phyloP scores from a whole-genome alignment of 2,888 invertebrate species.

The Chloroclysta siterata region DNA sequence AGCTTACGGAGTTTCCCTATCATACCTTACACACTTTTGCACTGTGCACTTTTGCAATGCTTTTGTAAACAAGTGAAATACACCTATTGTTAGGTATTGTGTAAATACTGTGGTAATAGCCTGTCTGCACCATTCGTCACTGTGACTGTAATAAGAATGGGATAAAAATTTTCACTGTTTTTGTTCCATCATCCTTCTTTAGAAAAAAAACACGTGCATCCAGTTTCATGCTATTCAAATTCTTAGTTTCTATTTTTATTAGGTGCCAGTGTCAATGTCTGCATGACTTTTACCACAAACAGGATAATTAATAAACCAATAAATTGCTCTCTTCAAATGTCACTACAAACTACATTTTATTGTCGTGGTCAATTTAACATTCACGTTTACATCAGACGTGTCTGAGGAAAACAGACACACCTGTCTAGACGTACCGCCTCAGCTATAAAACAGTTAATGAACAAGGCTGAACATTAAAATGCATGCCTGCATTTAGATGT shows the following conservation, averaged over 20 bases:
- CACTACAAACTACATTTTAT: conserved; percentile 61
- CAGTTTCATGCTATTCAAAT: no score
- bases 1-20: no score
- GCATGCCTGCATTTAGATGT: conserved; percentile 44
- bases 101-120: no score
- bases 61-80: no score
- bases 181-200: no score
- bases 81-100: no score
- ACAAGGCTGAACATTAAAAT: conserved; percentile 51
- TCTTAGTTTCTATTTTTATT: background rate
- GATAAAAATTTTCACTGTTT: no score
- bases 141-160: no score
- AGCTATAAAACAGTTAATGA: conserved; percentile 49
- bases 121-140: no score
- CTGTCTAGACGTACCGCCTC: conserved; percentile 50
- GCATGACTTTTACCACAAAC: conserved; percentile 14
- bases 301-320: conserved; percentile 15
- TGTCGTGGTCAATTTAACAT: conserved; percentile 67
- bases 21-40: no score
- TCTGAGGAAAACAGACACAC: conserved; percentile 50
- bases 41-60: no score
- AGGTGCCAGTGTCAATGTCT: background rate
- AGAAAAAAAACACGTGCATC: no score
- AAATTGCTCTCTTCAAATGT: conserved; percentile 38
- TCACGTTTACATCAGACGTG: conserved; percentile 49